Conservation (phyloP, 2,888 invertebrate species). For the Rhagonycha lutea region DNA sequence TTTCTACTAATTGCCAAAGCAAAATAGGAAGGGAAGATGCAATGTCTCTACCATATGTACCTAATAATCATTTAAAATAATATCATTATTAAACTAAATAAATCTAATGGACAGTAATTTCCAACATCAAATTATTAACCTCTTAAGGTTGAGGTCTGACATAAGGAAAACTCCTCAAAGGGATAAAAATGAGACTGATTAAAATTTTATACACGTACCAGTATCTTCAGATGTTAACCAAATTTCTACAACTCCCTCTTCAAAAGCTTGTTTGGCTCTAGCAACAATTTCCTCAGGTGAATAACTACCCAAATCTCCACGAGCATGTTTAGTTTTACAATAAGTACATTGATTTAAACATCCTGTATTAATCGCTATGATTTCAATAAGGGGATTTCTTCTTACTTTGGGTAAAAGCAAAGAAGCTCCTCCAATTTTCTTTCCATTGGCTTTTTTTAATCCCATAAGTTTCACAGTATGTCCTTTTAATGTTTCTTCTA, state of each 20-base stretch:
- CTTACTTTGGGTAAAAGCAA: slow-evolving; percentile 91
- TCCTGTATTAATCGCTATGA: slow-evolving; percentile 94
- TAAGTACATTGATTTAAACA: slow-evolving; percentile 98
- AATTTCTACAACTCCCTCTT: slow-evolving; percentile 92
- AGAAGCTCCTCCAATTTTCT: slow-evolving; percentile 85
- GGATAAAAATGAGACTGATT: neutral
- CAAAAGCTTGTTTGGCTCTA: slow-evolving; percentile 83
- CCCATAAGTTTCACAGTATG: slow-evolving; percentile 60
- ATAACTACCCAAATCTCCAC: slow-evolving; percentile 96
- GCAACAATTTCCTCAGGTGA: slow-evolving; percentile 86
- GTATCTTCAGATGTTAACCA: slow-evolving; percentile 99
- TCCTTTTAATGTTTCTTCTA: slow-evolving; percentile 96
- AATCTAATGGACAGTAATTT: too few relatives aligned
- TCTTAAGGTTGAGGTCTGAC: too few relatives aligned
- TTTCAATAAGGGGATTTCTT: slow-evolving; percentile 95
- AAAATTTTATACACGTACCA: slow-evolving; percentile 57
- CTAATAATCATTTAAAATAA: slow-evolving; percentile 43
- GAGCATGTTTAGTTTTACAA: slow-evolving; percentile 96
- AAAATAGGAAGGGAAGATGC: slow-evolving; percentile 85
- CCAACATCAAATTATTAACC: too few relatives aligned
- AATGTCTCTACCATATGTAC: slow-evolving; percentile 94
- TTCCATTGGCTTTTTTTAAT: slow-evolving; percentile 79
- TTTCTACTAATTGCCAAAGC: slow-evolving; percentile 81
- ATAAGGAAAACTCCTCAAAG: neutral
- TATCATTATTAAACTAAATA: neutral